Percentiles rank a stretch among this genome's conserved stretches.
Conservation (phyloP, 92 coral and sea anemone genomes). For the Paramuricea clavata region DNA sequence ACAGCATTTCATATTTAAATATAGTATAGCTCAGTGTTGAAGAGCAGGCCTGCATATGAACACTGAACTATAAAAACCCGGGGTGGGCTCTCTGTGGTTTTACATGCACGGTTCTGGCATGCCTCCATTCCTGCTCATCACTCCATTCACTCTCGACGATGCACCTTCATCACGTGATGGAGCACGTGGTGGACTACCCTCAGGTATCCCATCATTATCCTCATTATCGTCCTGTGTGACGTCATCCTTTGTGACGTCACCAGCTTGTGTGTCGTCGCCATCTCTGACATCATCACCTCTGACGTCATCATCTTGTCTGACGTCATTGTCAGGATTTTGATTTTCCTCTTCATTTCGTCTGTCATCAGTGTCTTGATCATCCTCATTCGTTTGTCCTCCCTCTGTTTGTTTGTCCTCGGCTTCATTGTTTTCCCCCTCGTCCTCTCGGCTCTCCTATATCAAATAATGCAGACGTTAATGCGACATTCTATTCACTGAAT, state of each 20-base stretch:
- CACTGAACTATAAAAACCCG: too few relatives aligned
- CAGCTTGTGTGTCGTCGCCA: not conserved
- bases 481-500: too few relatives aligned
- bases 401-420: not conserved
- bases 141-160: not conserved
- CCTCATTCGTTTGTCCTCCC: not conserved
- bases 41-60: too few relatives aligned
- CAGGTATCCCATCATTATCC: not conserved
- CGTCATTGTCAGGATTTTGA: not conserved
- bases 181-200: not conserved
- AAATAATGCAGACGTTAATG: too few relatives aligned
- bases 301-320: not conserved
- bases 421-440: not conserved
- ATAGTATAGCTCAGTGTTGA: too few relatives aligned
- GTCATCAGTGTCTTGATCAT: not conserved
- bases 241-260: not conserved
- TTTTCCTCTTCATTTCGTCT: not conserved
- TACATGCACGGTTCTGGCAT: slow-evolving; percentile 38
- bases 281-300: not conserved
- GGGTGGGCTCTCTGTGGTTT: not conserved
- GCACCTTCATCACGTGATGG: not conserved
- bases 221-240: not conserved
- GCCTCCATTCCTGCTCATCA: not conserved
- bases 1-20: too few relatives aligned
- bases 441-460: not conserved